Base-by-base conservation (phyloP, 2,797 vertebrate species). In the Poeciliopsis gracilis region DNA sequence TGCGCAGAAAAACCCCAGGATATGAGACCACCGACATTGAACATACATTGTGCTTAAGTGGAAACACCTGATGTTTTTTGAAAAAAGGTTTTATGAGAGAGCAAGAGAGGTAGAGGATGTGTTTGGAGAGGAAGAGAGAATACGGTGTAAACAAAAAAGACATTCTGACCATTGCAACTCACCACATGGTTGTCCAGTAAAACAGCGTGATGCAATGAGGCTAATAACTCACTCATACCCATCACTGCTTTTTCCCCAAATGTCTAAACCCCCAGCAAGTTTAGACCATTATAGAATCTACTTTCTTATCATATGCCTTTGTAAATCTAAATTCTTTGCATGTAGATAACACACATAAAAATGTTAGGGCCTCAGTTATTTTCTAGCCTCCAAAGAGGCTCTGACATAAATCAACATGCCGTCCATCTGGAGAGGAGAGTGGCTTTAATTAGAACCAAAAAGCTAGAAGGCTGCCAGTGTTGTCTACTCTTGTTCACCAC, bases 381-480 rank as follows among this genome's bases (percentile, higher is more conserved):
- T 87, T 84, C 16, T 41, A 46, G 11, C 55, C 45, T 81, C 73
- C 73, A 84, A 78, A 81, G 71, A 80, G n/a, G 74, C 47, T 80
- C 61, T 67, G 79, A 81, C 79, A 82, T 70, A 75, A 82, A 83
- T 84, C 30, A 20, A 51, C 23, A 45, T 53, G 75, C 72, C 89
- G 86, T 90, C 86, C 81, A 4, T 89, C 80, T 66, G 71, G 72
- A 83, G 84, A 80, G 78, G 73, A 86, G 79, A 87, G 84, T 57
- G 78, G 87, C 83, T 90, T 86, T 93, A 93, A 95, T 95, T 92
- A 86, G 80, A 94, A 92, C 87, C 91, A 93, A 93, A 92, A 84
- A 83, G 74, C 80, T 83, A 86, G 79, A 92, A 90, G 87, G 87
- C 86, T 90, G 93, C 88, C 91, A 91, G 90, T 81, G 86, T 89